These are phyloP conservation scores for Steinernema carpocapsae DNA, from an alignment of 2,888 invertebrate genomes.

Conservation along the genomic window DNA sequence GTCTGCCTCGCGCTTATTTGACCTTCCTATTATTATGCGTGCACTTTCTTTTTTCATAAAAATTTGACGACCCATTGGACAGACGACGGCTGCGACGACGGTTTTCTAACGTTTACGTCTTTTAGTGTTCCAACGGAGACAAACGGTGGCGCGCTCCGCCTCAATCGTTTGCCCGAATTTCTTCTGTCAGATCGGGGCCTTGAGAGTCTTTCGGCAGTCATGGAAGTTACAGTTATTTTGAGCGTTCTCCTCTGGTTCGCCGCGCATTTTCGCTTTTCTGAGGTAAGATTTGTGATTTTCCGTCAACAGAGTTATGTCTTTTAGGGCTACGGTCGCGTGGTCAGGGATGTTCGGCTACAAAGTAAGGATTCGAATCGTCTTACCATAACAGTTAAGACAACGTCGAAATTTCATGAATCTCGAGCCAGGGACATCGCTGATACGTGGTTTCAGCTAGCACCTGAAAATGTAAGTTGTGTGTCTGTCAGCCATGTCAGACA, in stretches of 20 bases:
- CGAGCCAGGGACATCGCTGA: slow-evolving; percentile 85
- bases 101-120: neutral
- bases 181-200: neutral
- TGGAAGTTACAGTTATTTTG: neutral
- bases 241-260: neutral
- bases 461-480: slow-evolving; percentile 81
- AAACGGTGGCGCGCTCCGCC: neutral
- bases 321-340: neutral
- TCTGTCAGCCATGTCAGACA: no score
- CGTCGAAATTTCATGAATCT: slow-evolving; percentile 83
- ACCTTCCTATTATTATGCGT: neutral
- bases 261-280: no score
- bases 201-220: neutral
- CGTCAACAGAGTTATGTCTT: neutral
- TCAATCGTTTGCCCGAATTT: neutral
- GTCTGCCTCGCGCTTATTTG: neutral
- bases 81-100: neutral
- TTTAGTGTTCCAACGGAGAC: slow-evolving; percentile 21
- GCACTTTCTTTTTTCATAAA: neutral
- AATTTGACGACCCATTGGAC: neutral
- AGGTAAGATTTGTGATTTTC: neutral
- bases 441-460: slow-evolving; percentile 93
- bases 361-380: slow-evolving; percentile 43
- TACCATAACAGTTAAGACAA: slow-evolving; percentile 81
- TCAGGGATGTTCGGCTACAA: neutral